Base-by-base conservation (phyloP, 2,888 invertebrate genomes). In the Mongoloraphidia duomilia region DNA sequence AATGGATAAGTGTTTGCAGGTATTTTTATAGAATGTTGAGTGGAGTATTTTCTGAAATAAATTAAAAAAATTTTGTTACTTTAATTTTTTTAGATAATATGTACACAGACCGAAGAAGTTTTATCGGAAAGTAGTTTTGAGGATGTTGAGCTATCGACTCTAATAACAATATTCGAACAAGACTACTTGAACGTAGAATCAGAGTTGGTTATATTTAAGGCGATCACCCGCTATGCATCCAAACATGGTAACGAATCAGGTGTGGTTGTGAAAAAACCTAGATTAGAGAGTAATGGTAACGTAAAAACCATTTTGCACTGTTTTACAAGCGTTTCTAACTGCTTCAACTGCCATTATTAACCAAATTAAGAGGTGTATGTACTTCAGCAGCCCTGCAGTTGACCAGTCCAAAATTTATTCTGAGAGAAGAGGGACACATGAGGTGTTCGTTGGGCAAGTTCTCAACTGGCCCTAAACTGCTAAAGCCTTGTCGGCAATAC, bases 1-100 rank as follows among this genome's bases (percentile, higher is more conserved):
- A 0, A 83, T 86, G 80, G 82, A 84, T 35, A 84, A 85, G 63
- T 88, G 88, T 64, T 72, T 89, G 62, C 79, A 80, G 72, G 84
- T 82, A 61, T 41, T 34, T 47, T 42, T 26, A 14, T 9, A 13
- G 9, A 9, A 13, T 12, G 41, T 44, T 26, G 26, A 6, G 26
- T 26, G 3, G 6, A 26, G 6, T 26, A 17, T 17, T 26, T 13
- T 41, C 44, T 26, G 9, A 17, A 44, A 14, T 45, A 35, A 34
- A n/a, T 38, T 36, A 13, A 26, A 34, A 14, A 33, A 38, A 13
- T 12, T n/a, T 35, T 38, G 9, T 37, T 14, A 26, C 4, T 38
- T 38, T 38, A 38, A n/a, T 47, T 54, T 26, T 63, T 69, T 11
- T 66, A 84, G 78, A 82, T 89, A 47, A 88, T 89, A 49, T 79